These are phyloP conservation scores for Haliclona indistincta DNA, from an alignment of 37 sponge, comb jelly and placozoan species.

Conservation along the genomic window DNA sequence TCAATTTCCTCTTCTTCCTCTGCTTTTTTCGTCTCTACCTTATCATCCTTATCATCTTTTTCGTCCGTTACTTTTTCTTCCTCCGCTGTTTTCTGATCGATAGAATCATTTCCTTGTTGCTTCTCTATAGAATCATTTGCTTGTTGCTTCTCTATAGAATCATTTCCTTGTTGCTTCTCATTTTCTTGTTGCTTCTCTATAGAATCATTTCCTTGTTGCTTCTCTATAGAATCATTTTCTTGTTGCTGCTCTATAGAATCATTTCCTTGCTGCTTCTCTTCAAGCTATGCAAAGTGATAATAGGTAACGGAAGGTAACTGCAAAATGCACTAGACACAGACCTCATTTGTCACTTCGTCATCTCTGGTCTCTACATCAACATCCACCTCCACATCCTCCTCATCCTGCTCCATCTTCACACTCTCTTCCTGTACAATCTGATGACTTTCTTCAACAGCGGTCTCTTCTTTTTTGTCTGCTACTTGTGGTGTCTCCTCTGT, in stretches of 20 bases:
- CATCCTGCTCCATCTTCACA: no score
- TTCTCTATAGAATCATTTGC: not conserved
- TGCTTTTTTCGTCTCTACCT: conserved; percentile 15
- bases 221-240: not conserved
- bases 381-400: no score
- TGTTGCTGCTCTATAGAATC: not conserved
- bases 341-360: no score
- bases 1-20: not conserved
- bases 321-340: no score
- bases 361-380: no score
- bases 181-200: not conserved
- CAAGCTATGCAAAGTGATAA: no score
- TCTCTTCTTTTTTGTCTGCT: no score
- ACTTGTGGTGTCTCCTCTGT: no score
- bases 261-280: no score
- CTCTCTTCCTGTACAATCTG: no score
- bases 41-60: not conserved
- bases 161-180: not conserved
- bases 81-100: not conserved
- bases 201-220: not conserved
- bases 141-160: not conserved
- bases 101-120: not conserved
- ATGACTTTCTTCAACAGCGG: no score
- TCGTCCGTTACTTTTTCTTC: conserved; percentile 16
- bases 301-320: no score